Evolutionary conservation across 2,797 vertebrate genomes (phyloP), one percentile per base, ranked within the genome.

Genomic region (Gallinago nigripennis): DNA sequence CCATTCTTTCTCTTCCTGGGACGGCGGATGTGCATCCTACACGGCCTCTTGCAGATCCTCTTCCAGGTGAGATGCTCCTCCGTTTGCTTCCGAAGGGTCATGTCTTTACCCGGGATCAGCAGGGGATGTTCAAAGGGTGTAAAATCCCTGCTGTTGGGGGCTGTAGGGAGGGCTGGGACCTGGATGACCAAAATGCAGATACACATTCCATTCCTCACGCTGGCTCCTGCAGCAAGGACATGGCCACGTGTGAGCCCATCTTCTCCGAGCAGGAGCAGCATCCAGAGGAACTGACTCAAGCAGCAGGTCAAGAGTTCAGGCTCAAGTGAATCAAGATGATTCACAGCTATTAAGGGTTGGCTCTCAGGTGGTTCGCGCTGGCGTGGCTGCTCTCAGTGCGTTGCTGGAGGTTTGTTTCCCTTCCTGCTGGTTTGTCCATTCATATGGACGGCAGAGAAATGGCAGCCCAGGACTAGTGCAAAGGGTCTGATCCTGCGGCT

Each of bases 1-100:
- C 99, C 99, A 0, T 98, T 99, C 97, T 98, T 99, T 76, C 85
- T 99, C 86, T 98, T 99, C 96, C 95, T 99, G 37, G 99, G 99
- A 3, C 97, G 99, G 12, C 96, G 98, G 24, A 98, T 99, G 98
- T 98, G 98, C 66, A 20, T 97, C 50, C 5, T 98, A 15, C 99
- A 99, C 0, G 99, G 99, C 10, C 50, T 91, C 0, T 65, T 99
- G 75, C 99, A 99, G 98, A 97, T 99, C 86, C 96, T 99, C 11
- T 99, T 99, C 97, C 99, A 99, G 99, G 99, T 99, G 80, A 97
- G 98, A 7, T 5, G 30, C 43, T 56, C 10, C 43, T 4, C 7
- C 3, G 5, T 20, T 25, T 12, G 28, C 16, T 21, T 18, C 31
- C 16, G 0, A 2, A 14, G 20, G 20, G 7, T 46, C 16, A 5